These are phyloP conservation scores for Druon quercuslanigerum DNA, from an alignment of 1,140 invertebrate genomes.

Conservation along the genomic window DNA sequence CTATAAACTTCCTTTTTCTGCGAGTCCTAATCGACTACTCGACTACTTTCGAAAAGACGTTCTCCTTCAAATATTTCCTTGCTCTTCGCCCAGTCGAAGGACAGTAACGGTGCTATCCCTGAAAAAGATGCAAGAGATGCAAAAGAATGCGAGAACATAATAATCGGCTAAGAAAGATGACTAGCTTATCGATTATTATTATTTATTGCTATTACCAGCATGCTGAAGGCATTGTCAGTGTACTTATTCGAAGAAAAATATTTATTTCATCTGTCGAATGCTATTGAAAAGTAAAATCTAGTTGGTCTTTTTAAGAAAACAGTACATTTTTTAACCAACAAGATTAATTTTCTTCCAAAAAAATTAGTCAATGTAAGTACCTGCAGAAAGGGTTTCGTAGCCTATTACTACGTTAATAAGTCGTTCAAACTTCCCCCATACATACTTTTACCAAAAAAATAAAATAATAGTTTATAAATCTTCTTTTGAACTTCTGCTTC, in stretches of 20 bases:
- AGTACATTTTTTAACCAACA: no score
- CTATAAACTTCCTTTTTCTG: not conserved
- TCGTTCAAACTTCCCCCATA: no score
- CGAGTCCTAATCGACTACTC: not conserved
- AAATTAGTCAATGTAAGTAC: no score
- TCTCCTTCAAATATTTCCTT: slow-evolving; percentile 30
- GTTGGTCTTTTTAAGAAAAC: not conserved
- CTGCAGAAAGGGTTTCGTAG: no score
- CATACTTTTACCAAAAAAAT: no score
- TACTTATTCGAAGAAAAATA: not conserved
- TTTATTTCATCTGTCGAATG: not conserved
- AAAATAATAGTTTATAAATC: no score
- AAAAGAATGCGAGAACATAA: not conserved
- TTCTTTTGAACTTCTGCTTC: no score
- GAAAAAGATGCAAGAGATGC: slow-evolving; percentile 8
- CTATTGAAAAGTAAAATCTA: not conserved
- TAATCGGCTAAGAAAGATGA: not conserved
- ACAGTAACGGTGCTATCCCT: slow-evolving; percentile 29
- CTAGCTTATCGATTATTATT: slow-evolving; percentile 18
- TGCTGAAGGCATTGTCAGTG: not conserved
- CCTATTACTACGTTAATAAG: no score
- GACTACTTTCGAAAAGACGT: slow-evolving; percentile 24
- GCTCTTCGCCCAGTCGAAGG: slow-evolving; percentile 27
- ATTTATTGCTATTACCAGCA: not conserved
- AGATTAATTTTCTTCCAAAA: no score